phyloP scores from a whole-genome alignment of 2,888 invertebrate species.

The Drosophila hawaiiensis region DNA sequence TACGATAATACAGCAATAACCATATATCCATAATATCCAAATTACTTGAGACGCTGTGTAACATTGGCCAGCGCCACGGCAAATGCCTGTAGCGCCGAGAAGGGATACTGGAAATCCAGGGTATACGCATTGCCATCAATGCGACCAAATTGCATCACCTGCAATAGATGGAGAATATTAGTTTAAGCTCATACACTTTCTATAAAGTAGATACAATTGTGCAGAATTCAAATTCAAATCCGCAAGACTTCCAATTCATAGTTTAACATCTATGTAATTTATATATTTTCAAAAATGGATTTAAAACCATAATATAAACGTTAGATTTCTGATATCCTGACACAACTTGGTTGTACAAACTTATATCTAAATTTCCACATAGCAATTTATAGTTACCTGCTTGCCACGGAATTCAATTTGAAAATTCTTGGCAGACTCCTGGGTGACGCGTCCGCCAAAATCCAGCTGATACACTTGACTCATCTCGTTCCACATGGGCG shows the following conservation, averaged over 20 bases:
- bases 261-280: neutral
- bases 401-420: constrained; percentile 98
- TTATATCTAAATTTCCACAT: neutral
- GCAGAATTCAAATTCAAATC: neutral
- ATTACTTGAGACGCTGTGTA: constrained; percentile 85
- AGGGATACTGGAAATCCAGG: constrained; percentile 99
- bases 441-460: constrained; percentile 99
- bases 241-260: neutral
- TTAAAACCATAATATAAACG: too few relatives aligned
- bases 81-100: constrained; percentile 99
- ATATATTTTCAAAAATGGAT: neutral
- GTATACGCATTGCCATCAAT: constrained; percentile 99
- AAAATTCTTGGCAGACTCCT: constrained; percentile 99
- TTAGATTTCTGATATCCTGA: neutral
- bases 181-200: neutral
- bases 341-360: neutral
- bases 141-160: constrained; percentile 99
- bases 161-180: constrained; percentile 57
- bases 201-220: neutral
- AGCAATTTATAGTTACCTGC: constrained; percentile 89
- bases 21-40: constrained; percentile 21
- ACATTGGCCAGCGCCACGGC: constrained; percentile 93
- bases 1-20: constrained; percentile 36
- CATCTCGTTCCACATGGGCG: constrained; percentile 99
- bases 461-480: constrained; percentile 99